Evolutionary conservation across 2,797 vertebrate genomes (phyloP).

Genomic region (Macropodus opercularis): DNA sequence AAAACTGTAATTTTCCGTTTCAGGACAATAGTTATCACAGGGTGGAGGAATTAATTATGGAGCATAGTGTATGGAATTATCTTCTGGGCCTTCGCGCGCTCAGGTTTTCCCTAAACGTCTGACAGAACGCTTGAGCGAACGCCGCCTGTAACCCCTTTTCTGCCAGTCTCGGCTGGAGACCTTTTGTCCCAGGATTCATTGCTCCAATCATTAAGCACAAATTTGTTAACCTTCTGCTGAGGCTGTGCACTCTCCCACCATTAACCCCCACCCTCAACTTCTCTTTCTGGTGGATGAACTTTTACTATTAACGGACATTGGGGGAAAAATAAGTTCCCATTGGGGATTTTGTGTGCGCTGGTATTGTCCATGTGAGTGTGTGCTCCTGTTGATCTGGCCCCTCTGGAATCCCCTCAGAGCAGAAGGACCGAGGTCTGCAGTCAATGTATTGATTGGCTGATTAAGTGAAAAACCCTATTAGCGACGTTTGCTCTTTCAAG

Average conservation of each 20-base stretch:
- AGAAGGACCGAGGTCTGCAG: conserved; percentile 54
- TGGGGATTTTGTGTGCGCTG: conserved; percentile 60
- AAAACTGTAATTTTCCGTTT: conserved; percentile 83
- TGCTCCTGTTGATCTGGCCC: conserved; percentile 74
- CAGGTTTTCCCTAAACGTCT: conserved; percentile 60
- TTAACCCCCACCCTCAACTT: conserved; percentile 44
- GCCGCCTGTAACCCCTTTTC: conserved; percentile 74
- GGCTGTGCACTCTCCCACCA: conserved; percentile 39
- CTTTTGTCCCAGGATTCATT: conserved; percentile 81
- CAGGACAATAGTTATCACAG: conserved; percentile 80
- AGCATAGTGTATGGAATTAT: conserved; percentile 76
- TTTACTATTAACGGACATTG: conserved; percentile 74
- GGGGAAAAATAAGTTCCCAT: conserved; percentile 47
- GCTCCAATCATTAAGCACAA: conserved; percentile 82
- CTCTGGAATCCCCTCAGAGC: conserved; percentile 55
- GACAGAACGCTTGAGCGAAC: conserved; percentile 79
- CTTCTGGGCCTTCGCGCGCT: conserved; percentile 44
- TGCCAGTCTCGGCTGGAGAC: conserved; percentile 76
- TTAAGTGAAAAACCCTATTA: conserved; percentile 79
- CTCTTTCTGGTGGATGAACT: conserved; percentile 76
- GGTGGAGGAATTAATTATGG: conserved; percentile 86
- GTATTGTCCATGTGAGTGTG: conserved; percentile 74
- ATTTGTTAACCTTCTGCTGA: conserved; percentile 82
- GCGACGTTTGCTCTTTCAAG: conserved; percentile 62
- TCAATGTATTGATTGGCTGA: conserved; percentile 82